These are phyloP conservation scores for Microctonus hyperodae DNA, from an alignment of 2,888 invertebrate species.

Conservation along the genomic window DNA sequence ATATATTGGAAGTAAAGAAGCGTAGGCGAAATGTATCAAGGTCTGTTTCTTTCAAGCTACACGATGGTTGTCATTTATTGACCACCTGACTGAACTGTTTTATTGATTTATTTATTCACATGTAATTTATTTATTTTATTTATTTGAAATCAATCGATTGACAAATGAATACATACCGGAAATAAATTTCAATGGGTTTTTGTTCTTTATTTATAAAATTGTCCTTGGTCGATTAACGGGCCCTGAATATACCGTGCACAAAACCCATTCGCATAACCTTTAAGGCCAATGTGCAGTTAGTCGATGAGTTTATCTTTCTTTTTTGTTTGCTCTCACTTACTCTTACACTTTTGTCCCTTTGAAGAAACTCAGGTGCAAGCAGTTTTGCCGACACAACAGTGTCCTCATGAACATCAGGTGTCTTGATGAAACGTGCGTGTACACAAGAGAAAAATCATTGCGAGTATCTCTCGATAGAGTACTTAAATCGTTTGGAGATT, in stretches of 20 bases:
- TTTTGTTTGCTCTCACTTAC: conserved; percentile 4
- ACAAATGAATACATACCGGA: conserved; percentile 2
- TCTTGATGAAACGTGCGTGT: not conserved
- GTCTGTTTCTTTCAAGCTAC: not conserved
- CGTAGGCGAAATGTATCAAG: conserved; percentile 27
- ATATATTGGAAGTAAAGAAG: not conserved
- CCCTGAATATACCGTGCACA: conserved; percentile 24
- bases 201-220: conserved; percentile 6
- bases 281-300: conserved; percentile 30
- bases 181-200: not conserved
- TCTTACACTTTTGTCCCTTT: not conserved
- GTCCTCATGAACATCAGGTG: conserved; percentile 30
- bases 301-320: too few species aligned
- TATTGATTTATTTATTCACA: not conserved
- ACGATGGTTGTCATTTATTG: not conserved
- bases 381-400: not conserved
- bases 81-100: conserved; percentile 1
- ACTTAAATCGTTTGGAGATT: not conserved
- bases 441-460: not conserved
- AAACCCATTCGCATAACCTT: conserved; percentile 22
- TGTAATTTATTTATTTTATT: not conserved
- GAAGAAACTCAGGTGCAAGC: conserved; percentile 22
- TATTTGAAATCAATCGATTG: not conserved
- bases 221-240: conserved; percentile 32
- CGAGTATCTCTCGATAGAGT: not conserved